A percentile compares a stretch with the other conserved stretches of the same genome.
phyloP scores from a whole-genome alignment of 2,888 invertebrate species.

The Plagodis pulveraria region DNA sequence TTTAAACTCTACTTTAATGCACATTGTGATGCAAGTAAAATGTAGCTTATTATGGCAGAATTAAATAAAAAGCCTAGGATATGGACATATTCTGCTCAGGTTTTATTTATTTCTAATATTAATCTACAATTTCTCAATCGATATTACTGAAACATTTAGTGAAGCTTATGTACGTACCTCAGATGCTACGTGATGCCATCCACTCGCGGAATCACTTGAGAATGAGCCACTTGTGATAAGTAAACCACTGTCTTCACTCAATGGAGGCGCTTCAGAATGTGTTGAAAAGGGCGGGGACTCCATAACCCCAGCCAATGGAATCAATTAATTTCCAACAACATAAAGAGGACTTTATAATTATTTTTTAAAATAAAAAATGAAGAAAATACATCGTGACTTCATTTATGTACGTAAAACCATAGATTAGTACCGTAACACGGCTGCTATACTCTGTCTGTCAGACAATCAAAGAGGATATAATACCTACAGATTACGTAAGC shows the following conservation, averaged over 20 bases:
- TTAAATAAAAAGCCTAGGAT: too few species aligned
- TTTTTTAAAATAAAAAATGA: slow-evolving; percentile 13
- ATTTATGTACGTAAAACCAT: neutral
- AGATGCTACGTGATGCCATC: slow-evolving; percentile 87
- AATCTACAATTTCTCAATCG: neutral
- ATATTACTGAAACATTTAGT: neutral
- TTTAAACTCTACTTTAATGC: too few species aligned
- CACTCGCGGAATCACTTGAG: slow-evolving; percentile 90
- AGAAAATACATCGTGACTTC: slow-evolving; percentile 1
- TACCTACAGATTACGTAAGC: too few species aligned
- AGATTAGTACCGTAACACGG: neutral
- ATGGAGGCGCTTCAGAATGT: slow-evolving; percentile 89
- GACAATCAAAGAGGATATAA: too few species aligned
- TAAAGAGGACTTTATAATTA: slow-evolving; percentile 8
- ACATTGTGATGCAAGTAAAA: too few species aligned
- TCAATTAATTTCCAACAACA: slow-evolving; percentile 16
- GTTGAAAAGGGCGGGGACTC: slow-evolving; percentile 92
- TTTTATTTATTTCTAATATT: too few species aligned
- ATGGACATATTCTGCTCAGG: too few species aligned
- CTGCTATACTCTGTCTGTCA: too few species aligned
- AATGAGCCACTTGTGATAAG: slow-evolving; percentile 89
- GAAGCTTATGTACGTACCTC: slow-evolving; percentile 81
- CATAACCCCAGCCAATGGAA: slow-evolving; percentile 76
- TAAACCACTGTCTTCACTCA: slow-evolving; percentile 91
- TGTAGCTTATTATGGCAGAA: too few species aligned